These are phyloP conservation scores for Lepidurus couesii DNA, from an alignment of 1,140 invertebrate genomes.

Conservation along the genomic window DNA sequence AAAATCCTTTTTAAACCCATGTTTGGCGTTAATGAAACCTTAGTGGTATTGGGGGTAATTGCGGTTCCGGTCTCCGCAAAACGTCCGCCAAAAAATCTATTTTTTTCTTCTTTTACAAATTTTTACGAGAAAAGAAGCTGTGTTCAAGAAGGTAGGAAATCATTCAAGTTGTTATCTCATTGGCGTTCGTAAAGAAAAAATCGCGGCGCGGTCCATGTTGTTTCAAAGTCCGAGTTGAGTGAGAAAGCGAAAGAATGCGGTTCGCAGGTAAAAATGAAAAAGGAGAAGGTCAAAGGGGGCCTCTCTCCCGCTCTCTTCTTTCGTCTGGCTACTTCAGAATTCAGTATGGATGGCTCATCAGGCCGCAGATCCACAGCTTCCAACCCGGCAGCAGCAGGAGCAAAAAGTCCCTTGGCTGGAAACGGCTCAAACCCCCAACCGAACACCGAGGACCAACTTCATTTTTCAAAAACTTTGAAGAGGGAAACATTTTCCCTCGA, in stretches of 20 bases:
- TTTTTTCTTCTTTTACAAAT: no score
- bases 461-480: not conserved
- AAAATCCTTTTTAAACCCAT: not conserved
- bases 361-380: slow-evolving; percentile 5
- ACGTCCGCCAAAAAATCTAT: not conserved
- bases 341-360: not conserved
- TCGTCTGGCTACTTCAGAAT: not conserved
- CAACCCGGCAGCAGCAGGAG: not conserved
- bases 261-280: slow-evolving; percentile 19
- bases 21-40: not conserved
- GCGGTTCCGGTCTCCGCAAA: not conserved
- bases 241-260: slow-evolving; percentile 1
- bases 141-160: not conserved
- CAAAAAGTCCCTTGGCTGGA: not conserved
- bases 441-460: not conserved
- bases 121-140: not conserved
- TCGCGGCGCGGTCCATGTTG: not conserved
- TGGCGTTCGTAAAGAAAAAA: slow-evolving; percentile 15
- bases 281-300: not conserved
- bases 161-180: slow-evolving; percentile 8
- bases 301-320: not conserved
- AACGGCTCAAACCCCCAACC: not conserved
- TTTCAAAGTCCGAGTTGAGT: not conserved
- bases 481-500: not conserved
- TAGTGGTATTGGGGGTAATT: not conserved